Evolutionary conservation across 2,888 invertebrate species (phyloP), one percentile per base, ranked within the genome.

Genomic region (Drosophila nigritarsus): DNA sequence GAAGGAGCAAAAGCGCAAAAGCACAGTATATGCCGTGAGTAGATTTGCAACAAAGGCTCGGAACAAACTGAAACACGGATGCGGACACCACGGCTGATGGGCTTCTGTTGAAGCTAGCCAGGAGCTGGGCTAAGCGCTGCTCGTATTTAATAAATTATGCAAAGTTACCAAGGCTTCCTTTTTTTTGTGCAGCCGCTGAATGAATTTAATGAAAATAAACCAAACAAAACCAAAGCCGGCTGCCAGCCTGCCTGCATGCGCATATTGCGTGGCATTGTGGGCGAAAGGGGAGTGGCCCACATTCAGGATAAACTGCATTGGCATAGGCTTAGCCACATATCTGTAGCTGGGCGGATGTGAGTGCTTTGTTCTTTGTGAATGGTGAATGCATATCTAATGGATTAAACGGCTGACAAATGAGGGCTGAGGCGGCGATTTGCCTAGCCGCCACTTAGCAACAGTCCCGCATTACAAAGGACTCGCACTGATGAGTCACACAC

Each of bases 141-240:
- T 82, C 79, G 80, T 82, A 83, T 82, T 82, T 83, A 82, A 82
- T 82, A 82, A 82, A 82, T 82, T 82, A 82, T 82, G 83, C 83
- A 83, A 82, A 83, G 81, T 82, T 82, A 76, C 81, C 76, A 81
- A 74, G 45, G 45, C 15, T 15, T 18, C 4, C 0, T 18, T 50
- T 65, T 66, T 58, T 49, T 58, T 54, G 24, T 42, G 34, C 50
- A 38, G 56, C 40, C 67, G 49, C 49, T 58, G 61, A 79, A 70
- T 66, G 71, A 82, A 79, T 76, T 76, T 70, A 71, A 67, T 69
- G 80, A 73, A 69, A 71, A 68, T 55, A 66, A 63, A 55, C 51
- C 51, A 50, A 55, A 65, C 53, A 72, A 49, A 71, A 54, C 38
- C 54, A 56, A 73, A 65, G 62, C 49, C 56, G 38, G n/a, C 34